A percentile compares a stretch with the other conserved stretches of the same genome.
Evolutionary conservation across 2,113 vertebrate genomes (phyloP).

Genomic region (Heteronetta atricapilla): DNA sequence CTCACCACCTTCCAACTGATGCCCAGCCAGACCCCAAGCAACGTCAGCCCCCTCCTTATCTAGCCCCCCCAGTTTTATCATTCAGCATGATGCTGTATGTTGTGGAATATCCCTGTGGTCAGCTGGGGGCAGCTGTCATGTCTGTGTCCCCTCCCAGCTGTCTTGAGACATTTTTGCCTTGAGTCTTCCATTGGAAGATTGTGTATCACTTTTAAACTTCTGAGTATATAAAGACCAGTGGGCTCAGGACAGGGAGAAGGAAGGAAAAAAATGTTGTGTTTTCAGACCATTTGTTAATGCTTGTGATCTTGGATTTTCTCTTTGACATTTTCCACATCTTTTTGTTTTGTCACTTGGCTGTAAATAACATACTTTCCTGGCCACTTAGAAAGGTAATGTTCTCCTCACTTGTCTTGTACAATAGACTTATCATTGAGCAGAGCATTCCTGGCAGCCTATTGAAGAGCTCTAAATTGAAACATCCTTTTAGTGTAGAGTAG

Average conservation of each 20-base stretch:
- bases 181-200: not conserved
- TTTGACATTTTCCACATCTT: not conserved
- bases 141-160: too few species aligned
- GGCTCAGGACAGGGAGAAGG: not conserved
- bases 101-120: too few species aligned
- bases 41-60: too few species aligned
- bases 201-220: not conserved
- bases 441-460: conserved; percentile 17
- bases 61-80: too few species aligned
- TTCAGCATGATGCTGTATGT: too few species aligned
- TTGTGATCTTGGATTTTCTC: not conserved
- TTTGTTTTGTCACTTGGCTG: conserved; percentile 32
- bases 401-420: conserved; percentile 9
- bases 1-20: too few species aligned
- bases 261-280: accelerated
- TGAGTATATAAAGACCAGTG: not conserved
- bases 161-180: not conserved
- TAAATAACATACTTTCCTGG: conserved; percentile 27
- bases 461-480: conserved; percentile 56
- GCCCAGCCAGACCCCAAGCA: too few species aligned
- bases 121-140: too few species aligned
- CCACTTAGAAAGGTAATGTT: conserved; percentile 6
- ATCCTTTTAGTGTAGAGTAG: conserved; percentile 21
- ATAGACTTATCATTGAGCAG: conserved; percentile 31
- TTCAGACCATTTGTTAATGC: not conserved